These are phyloP conservation scores for Cygnus atratus DNA, from an alignment of 2,113 vertebrate genomes.

Conservation along the genomic window DNA sequence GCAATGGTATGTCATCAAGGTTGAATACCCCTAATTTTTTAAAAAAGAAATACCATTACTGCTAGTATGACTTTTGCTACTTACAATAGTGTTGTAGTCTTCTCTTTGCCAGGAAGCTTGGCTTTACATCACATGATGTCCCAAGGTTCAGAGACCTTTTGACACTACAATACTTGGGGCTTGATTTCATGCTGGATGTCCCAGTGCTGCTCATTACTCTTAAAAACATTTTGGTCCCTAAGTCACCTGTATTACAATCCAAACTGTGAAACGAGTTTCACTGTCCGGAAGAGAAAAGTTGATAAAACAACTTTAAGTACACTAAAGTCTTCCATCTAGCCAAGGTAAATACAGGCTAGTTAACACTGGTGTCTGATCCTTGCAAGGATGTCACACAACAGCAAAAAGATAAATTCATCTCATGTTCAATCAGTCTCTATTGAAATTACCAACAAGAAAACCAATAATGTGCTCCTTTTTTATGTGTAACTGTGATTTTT, in stretches of 20 bases:
- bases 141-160: not conserved
- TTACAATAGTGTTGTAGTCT: not conserved
- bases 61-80: not conserved
- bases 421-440: not conserved
- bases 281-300: not conserved
- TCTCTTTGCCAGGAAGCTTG: not conserved
- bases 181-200: not conserved
- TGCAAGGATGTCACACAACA: not conserved
- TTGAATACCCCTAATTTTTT: not conserved
- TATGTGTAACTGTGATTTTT: not conserved
- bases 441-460: not conserved
- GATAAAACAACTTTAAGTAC: not conserved
- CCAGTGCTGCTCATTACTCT: not conserved
- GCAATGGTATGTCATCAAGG: not conserved
- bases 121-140: not conserved
- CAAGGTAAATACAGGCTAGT: not conserved
- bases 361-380: not conserved
- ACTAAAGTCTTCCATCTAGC: not conserved
- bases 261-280: not conserved
- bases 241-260: not conserved
- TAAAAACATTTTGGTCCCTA: not conserved
- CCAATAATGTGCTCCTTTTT: not conserved
- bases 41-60: not conserved
- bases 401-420: not conserved
- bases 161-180: not conserved